Evolutionary conservation across 2,797 vertebrate species (phyloP).

Genomic region (Coranthus polyacanthus): DNA sequence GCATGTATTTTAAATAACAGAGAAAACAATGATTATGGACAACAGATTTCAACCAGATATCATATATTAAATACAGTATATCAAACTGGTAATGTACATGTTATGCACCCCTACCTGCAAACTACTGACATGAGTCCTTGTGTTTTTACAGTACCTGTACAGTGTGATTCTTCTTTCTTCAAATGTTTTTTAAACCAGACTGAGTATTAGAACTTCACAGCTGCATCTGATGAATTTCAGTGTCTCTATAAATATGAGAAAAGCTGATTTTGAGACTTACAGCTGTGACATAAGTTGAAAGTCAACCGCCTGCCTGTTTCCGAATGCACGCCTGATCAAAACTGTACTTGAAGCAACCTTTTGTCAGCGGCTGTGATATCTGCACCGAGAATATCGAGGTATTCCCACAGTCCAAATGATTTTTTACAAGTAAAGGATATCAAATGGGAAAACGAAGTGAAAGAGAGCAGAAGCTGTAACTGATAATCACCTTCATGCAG

Average conservation of each 20-base stretch:
- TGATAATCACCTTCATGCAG: slow-evolving; percentile 34
- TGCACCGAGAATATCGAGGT: slow-evolving; percentile 3
- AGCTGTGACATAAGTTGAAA: slow-evolving; percentile 23
- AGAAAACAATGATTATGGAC: too few species aligned
- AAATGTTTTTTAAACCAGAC: too few species aligned
- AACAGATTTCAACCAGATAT: too few species aligned
- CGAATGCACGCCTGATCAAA: slow-evolving; percentile 19
- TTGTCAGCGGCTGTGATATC: slow-evolving; percentile 30
- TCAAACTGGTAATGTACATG: too few species aligned
- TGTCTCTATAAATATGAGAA: background rate
- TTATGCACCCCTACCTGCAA: too few species aligned
- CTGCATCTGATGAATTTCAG: too few species aligned
- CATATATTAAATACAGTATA: too few species aligned
- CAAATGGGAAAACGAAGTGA: slow-evolving; percentile 49
- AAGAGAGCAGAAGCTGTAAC: slow-evolving; percentile 25
- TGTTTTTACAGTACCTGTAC: too few species aligned
- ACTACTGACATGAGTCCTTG: too few species aligned
- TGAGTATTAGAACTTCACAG: too few species aligned
- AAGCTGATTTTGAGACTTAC: slow-evolving; percentile 1
- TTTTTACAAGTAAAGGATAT: slow-evolving; percentile 51
- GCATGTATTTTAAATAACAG: too few species aligned
- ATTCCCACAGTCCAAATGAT: slow-evolving; percentile 40
- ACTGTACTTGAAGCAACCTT: slow-evolving; percentile 31
- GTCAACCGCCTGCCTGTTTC: slow-evolving; percentile 18
- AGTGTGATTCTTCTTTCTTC: too few species aligned